Base-by-base conservation (phyloP, 2,797 vertebrate species). In the Lagodon rhomboides region DNA sequence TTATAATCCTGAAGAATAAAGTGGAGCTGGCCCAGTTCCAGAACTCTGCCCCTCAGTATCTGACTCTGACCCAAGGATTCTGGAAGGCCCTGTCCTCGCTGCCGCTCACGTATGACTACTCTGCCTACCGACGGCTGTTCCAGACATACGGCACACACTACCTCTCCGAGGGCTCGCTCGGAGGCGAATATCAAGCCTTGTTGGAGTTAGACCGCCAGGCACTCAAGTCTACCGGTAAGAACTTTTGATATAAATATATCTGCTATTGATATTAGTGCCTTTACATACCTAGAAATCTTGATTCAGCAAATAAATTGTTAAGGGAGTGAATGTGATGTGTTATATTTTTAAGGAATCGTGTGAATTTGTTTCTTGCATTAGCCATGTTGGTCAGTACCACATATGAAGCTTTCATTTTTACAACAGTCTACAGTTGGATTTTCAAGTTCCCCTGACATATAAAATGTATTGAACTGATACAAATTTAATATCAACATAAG, bases 141-240 rank as follows among this genome's bases (percentile, higher is more conserved):
- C 94, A 97, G 59, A 88, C 11, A 3, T 99, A 96, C 22, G 97
- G 98, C 27, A 99, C 97, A 5, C 98, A 99, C 84, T 99, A 96
- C 87, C 90, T 98, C 55, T 94, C 96, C 0, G 97, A 97, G 77
- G 98, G 97, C 55, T 95, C 96, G 15, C 93, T 99, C 10, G 98
- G 98, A 83, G 98, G 98, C 65, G 91, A 95, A 78, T 99, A 98
- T 85, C 95, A 94, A 85, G 93, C 94, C 82, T 53, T 98, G 41
- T 90, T 98, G 93, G 94, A 97, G 80, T 43, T 98, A 22, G 95
- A 97, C 73, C 89, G 73, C 1, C 92, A 95, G 9, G 92, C 90
- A 25, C 81, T 95, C 1, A 4, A 43, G 3, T 86, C 82, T 1
- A 58, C 69, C 20, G 77, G 91, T 93, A 89, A 90, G 86, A 70